Evolutionary conservation across 2,113 vertebrate species (phyloP), one percentile per base, ranked within the genome.

Genomic region (Clarias batrachus): DNA sequence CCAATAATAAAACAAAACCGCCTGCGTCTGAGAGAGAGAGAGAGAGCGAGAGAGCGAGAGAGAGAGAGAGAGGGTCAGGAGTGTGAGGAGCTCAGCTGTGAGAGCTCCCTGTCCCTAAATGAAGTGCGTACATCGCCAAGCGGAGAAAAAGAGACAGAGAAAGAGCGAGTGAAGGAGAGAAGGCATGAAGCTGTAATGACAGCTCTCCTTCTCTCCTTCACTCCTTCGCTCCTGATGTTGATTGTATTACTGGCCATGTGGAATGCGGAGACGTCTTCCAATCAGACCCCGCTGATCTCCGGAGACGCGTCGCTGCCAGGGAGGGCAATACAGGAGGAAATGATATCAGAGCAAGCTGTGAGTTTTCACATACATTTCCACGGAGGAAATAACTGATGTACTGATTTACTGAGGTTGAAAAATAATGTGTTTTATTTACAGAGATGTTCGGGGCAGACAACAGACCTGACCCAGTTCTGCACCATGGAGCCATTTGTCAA

Each of bases 221-320:
- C 71, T 30, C 70, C 60, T 83, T 86, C 70, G 59, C 82, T 87
- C 59, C 81, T 78, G 25, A 41, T 52, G 87, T 65, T 84, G 87
- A 87, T 81, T 89, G 76, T 48, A 83, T 84, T 90, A 81, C 82
- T 90, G 84, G 71, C 33, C 76, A 59, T 76, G 89, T 81, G 87
- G 78, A 71, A 90, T 77, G 81, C 84, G 76, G 59, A 70, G 83
- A 65, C 80, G 79, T 82, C 86, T 52, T 70, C 59, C 81, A 76
- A 89, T 89, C 86, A 89, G 86, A 86, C 57, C 66, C 73, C 21
- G 74, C 84, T 87, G 86, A 84, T 88, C 89, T 88, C 86, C 14
- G 71, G 80, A 87, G 85, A 87, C 76, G 60, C 56, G 37, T 52
- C 30, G 14, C 76, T 57, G 59, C 41, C 85, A 82, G 82, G 14